Evolutionary conservation across 2,888 invertebrate genomes (phyloP).

Genomic region (Dinocampus coccinellae): DNA sequence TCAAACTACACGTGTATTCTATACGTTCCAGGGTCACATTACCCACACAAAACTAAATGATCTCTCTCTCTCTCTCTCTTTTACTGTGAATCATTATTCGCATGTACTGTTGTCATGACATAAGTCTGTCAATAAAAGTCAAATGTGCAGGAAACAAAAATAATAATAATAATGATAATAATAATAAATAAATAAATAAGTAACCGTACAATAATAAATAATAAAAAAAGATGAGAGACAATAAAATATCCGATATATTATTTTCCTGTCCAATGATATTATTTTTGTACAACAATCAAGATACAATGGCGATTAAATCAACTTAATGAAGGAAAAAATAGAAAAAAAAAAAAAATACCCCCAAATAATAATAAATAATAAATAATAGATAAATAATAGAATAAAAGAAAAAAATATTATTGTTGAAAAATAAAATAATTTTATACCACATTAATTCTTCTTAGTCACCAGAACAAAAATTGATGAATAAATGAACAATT

Average conservation of each 20-base stretch:
- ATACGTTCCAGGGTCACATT: slow-evolving; percentile 39
- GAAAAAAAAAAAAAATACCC: too few relatives aligned
- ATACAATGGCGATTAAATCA: background rate
- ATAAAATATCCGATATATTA: background rate
- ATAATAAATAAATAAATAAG: background rate
- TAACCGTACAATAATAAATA: too few relatives aligned
- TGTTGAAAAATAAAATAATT: too few relatives aligned
- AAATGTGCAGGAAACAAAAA: background rate
- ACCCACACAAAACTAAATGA: slow-evolving; percentile 11
- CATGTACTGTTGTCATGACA: background rate
- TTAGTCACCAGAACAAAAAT: too few relatives aligned
- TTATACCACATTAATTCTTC: too few relatives aligned
- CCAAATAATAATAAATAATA: too few relatives aligned
- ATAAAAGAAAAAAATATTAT: too few relatives aligned
- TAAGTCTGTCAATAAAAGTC: background rate
- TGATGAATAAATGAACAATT: too few relatives aligned
- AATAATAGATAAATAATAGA: too few relatives aligned
- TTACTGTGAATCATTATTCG: slow-evolving; percentile 13
- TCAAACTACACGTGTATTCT: slow-evolving; percentile 33
- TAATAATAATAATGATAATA: too few relatives aligned
- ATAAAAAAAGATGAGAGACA: too few relatives aligned
- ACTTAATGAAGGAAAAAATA: background rate
- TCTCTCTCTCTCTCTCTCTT: too few relatives aligned
- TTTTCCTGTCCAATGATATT: background rate
- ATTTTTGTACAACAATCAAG: background rate